Evolutionary conservation across 2,113 vertebrate species (phyloP), one percentile per base, ranked within the genome.

Genomic region (Phaetusa simplex): DNA sequence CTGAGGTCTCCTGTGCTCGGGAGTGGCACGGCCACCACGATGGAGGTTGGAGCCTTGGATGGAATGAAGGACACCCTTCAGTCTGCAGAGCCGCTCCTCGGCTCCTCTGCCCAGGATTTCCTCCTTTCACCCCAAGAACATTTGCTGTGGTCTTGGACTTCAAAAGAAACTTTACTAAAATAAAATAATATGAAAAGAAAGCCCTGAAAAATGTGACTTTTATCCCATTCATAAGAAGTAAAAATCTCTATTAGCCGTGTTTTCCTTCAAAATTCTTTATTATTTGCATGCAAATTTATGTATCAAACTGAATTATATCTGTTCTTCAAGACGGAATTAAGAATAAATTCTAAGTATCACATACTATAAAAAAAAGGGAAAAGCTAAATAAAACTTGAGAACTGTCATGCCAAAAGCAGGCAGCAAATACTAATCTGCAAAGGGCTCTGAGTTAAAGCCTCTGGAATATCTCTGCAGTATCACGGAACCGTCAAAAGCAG

Each of bases 1-100:
- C 4, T 5, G 3, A 8, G 32, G 9, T 30, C 30, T 26, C 43
- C 14, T 1, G 19, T 2, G 3, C 27, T 2, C 6, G 0, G 24
- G 22, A 23, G 24, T 20, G 7, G 4, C 38, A 30, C 8, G 27
- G 62, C 42, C 38, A 13, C 38, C 38, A 20, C 38, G 27, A 20
- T 9, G 17, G 62, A 29, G 38, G 12, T 4, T 14, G 13, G 29
- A 43, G 9, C 29, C 64, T 27, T 23, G 34, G 11, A n/a, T 0
- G 21, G 42, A 52, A 34, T 1, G 12, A 6, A 9, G 55, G 10
- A 32, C 56, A 29, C 76, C 20, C 65, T 49, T 26, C 5, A 4
- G 43, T 12, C 24, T 21, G 32, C 47, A 66, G 20, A 70, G 82
- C 45, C 56, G 11, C n/a, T 8, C n/a, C 65, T 12, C 30, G 9